Conservation (phyloP, 2,797 vertebrate genomes). For the Chiloscyllium punctatum region DNA sequence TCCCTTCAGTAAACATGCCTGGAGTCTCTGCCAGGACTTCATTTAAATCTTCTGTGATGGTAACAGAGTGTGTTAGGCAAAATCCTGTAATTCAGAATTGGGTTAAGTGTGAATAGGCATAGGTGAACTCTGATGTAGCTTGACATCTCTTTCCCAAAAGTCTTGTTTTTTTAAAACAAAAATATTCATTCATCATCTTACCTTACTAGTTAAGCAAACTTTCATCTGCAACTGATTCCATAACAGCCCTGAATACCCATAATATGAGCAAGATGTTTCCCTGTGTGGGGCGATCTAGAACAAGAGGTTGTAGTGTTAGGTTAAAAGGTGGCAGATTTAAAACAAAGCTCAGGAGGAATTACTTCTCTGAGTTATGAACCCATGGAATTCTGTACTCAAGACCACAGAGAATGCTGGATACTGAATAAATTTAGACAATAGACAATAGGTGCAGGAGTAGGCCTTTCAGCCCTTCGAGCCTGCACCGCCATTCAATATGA, state of each 20-base stretch:
- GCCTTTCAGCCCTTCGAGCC: too few relatives aligned
- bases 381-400: too few relatives aligned
- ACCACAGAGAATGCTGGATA: too few relatives aligned
- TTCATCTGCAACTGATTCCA: neutral
- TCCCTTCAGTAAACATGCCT: neutral
- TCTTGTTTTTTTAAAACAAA: neutral
- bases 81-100: neutral
- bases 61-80: neutral
- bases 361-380: too few relatives aligned
- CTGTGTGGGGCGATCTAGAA: too few relatives aligned
- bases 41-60: neutral
- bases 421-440: too few relatives aligned
- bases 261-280: neutral
- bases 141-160: neutral
- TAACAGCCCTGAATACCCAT: neutral
- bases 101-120: accelerated
- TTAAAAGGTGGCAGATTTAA: too few relatives aligned
- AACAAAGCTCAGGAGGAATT: too few relatives aligned
- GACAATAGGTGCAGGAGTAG: too few relatives aligned
- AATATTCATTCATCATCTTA: neutral
- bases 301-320: too few relatives aligned
- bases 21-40: neutral
- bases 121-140: neutral
- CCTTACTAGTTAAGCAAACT: neutral
- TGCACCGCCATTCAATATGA: too few relatives aligned